These are phyloP conservation scores for Bhutanitis thaidina DNA, from an alignment of 2,888 invertebrate species.

Conservation along the genomic window DNA sequence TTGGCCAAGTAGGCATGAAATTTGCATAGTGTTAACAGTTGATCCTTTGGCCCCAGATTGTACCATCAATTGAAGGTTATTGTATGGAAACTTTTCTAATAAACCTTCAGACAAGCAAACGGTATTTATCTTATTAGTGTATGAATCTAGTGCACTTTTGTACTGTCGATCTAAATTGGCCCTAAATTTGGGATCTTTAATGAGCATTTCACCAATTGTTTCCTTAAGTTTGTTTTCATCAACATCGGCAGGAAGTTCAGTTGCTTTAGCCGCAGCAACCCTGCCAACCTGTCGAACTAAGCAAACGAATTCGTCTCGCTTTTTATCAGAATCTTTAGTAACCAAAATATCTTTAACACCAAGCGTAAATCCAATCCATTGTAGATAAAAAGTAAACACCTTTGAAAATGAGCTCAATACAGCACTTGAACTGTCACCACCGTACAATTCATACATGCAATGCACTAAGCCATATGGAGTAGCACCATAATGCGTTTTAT, in stretches of 20 bases:
- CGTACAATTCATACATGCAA: conserved; percentile 96
- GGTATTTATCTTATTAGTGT: conserved; percentile 94
- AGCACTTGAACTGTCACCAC: conserved; percentile 89
- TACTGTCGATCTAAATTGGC: conserved; percentile 90
- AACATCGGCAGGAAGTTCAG: conserved; percentile 82
- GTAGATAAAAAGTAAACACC: conserved; percentile 93
- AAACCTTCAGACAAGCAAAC: conserved; percentile 92
- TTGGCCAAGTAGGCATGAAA: conserved; percentile 97
- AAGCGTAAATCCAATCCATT: conserved; percentile 95
- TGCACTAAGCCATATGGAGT: conserved; percentile 97
- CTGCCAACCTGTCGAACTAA: conserved; percentile 83
- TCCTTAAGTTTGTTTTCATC: conserved; percentile 79
- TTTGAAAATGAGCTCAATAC: conserved; percentile 94
- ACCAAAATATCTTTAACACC: conserved; percentile 97
- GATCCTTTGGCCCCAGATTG: conserved; percentile 99
- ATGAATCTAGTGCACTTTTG: conserved; percentile 88
- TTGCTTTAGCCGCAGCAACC: conserved; percentile 83
- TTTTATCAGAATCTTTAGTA: conserved; percentile 83
- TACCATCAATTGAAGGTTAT: conserved; percentile 99
- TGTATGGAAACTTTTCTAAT: conserved; percentile 92
- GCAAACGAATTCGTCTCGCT: conserved; percentile 84
- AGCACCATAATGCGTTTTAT: conserved; percentile 98
- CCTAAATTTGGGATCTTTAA: conserved; percentile 87
- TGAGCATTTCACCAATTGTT: conserved; percentile 85
- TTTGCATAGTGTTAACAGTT: conserved; percentile 98